Base-by-base conservation (phyloP, 2,113 vertebrate species). In the Parus major region DNA sequence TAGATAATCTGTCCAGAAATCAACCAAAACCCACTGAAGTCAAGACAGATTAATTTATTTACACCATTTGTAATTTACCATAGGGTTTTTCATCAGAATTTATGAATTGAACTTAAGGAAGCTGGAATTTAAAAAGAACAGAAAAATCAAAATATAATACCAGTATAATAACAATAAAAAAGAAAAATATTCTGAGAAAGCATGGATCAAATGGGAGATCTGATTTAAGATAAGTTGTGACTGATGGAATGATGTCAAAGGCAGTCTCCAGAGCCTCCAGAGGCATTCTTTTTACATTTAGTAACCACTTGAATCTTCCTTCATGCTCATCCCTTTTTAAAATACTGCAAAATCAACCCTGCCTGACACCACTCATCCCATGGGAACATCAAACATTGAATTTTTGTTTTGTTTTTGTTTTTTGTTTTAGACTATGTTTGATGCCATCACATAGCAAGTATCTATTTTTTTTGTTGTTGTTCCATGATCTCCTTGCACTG, bases 381-480 rank as follows among this genome's bases (percentile, higher is more conserved):
- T 33, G 20, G 31, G 57, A 86, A 76, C 39, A 29, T 68, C 22
- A 41, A 63, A 53, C 3, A 4, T 9, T 41, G 28, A 44, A 39
- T 39, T 39, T 39, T 39, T 39, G 39, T 39, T 39, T 39, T 39
- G 39, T 8, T 27, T 16, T 20, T 29, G 24, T 46, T 3, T 6
- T 42, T 91, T 95, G 15, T 91, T 92, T 93, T 57, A 53, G 60
- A 68, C 35, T 25, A 42, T 66, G 12, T 57, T 73, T 90, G 46
- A 77, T 68, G 24, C 41, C 15, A 46, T 70, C 35, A 56, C 23
- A 52, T 39, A 91, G 21, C 18, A 93, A 69, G 16, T 44, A 27
- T 47, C 5, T 60, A 18, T 69, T 77, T 15, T 80, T 36, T 18
- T 29, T 76, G 78, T 13, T 4, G 47, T 78, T 92, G 22, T 92